A percentile compares a stretch with the other conserved stretches of the same genome.
Conservation (phyloP, 1,140 invertebrate genomes). For the Maconellicoccus hirsutus region DNA sequence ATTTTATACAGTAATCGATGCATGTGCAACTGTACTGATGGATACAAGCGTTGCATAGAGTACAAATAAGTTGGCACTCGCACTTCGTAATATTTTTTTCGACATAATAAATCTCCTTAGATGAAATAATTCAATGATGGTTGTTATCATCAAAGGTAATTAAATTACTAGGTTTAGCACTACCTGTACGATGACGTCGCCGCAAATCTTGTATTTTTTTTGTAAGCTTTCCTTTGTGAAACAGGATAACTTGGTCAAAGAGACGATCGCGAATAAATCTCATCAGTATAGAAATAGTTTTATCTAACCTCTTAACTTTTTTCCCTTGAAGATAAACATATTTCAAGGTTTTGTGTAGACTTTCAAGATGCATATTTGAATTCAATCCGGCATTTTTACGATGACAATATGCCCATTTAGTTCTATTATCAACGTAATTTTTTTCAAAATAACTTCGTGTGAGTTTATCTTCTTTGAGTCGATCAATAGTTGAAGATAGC, state of each 20-base stretch:
- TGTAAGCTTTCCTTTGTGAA: slow-evolving; percentile 1
- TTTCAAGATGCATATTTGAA: slow-evolving; percentile 28
- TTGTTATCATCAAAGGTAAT: too few species aligned
- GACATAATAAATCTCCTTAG: neutral
- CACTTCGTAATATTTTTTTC: neutral
- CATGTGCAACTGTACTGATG: neutral
- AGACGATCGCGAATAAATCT: too few species aligned
- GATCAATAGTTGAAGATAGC: too few species aligned
- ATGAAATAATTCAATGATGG: neutral
- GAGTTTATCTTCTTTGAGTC: neutral
- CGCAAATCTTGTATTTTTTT: neutral
- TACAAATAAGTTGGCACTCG: neutral
- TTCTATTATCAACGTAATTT: neutral
- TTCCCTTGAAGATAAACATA: slow-evolving; percentile 27
- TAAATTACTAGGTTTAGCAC: too few species aligned
- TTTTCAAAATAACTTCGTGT: neutral
- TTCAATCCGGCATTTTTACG: slow-evolving; percentile 22
- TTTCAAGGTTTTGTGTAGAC: slow-evolving; percentile 27
- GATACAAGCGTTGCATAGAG: neutral
- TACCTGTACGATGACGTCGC: neutral
- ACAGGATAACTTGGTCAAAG: slow-evolving; percentile 24
- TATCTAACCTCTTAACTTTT: slow-evolving; percentile 27
- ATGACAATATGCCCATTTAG: slow-evolving; percentile 29
- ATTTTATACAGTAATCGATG: neutral
- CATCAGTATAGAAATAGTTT: slow-evolving; percentile 9